Percentiles rank a stretch among this genome's conserved stretches.
These are phyloP conservation scores for Nomada goodeniana DNA, from an alignment of 2,888 invertebrate species.

Conservation along the genomic window DNA sequence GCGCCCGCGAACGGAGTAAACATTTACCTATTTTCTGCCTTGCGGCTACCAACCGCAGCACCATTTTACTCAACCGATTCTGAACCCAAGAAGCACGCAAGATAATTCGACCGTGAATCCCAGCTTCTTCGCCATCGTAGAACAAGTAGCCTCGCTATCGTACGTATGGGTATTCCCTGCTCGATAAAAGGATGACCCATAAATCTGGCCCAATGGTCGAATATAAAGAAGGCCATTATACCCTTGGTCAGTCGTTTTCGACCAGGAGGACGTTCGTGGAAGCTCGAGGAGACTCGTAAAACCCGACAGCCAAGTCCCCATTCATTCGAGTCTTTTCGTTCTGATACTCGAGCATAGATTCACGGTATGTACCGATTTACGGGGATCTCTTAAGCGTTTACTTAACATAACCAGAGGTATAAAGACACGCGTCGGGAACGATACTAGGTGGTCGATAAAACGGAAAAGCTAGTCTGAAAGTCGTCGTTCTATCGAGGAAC, in stretches of 20 bases:
- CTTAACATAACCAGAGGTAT: background rate
- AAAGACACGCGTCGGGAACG: background rate
- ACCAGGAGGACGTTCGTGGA: background rate
- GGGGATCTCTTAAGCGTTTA: background rate
- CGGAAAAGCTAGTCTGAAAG: background rate
- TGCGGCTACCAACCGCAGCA: too few species aligned
- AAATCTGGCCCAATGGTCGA: conserved; percentile 16
- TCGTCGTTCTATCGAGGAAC: too few species aligned
- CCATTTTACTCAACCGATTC: too few species aligned
- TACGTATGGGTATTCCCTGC: background rate
- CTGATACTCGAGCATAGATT: background rate
- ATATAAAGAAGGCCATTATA: conserved; percentile 21
- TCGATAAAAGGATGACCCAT: conserved; percentile 3
- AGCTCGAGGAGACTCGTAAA: conserved; percentile 16
- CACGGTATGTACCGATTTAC: background rate
- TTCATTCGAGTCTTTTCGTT: conserved; percentile 1
- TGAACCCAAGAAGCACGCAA: too few species aligned
- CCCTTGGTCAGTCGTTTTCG: background rate
- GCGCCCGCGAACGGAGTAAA: too few species aligned
- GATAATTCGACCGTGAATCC: background rate
- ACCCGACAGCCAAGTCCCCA: background rate
- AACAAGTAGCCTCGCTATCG: conserved; percentile 47
- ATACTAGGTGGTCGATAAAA: conserved; percentile 14
- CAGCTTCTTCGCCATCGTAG: background rate
- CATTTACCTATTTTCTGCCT: too few species aligned